These are phyloP conservation scores for Dendrolimus houi DNA, from an alignment of 2,888 invertebrate genomes.

Conservation along the genomic window DNA sequence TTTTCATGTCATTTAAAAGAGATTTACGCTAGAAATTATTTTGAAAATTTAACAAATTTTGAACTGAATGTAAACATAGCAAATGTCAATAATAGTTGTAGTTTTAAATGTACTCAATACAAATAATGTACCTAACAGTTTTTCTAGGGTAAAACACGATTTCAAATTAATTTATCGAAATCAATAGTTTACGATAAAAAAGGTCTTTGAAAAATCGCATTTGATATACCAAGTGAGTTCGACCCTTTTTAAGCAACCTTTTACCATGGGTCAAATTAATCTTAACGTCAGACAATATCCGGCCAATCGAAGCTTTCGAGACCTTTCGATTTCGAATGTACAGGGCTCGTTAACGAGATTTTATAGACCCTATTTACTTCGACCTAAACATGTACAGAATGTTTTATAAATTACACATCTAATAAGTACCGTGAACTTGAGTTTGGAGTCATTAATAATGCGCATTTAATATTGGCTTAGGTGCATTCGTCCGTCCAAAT, in stretches of 20 bases:
- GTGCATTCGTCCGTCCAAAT: slow-evolving; percentile 56
- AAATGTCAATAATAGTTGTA: too few species aligned
- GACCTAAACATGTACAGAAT: slow-evolving; percentile 38
- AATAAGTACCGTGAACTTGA: slow-evolving; percentile 67
- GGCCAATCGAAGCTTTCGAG: neutral
- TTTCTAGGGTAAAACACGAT: too few species aligned
- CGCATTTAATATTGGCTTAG: slow-evolving; percentile 62
- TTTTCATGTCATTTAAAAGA: too few species aligned
- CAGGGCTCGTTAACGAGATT: slow-evolving; percentile 30
- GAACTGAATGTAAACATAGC: too few species aligned
- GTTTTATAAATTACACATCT: slow-evolving; percentile 56
- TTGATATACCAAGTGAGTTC: neutral
- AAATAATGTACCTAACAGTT: too few species aligned
- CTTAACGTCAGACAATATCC: neutral
- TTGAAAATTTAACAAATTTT: too few species aligned
- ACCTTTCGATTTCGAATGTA: slow-evolving; percentile 15
- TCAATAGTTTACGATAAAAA: neutral
- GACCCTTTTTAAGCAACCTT: neutral
- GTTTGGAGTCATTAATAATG: slow-evolving; percentile 59
- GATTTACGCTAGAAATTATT: too few species aligned
- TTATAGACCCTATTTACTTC: slow-evolving; percentile 39
- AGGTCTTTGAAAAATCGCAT: neutral
- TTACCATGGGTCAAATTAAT: neutral
- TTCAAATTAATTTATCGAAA: too few species aligned
- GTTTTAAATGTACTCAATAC: too few species aligned